Evolutionary conservation across 2,113 vertebrate genomes (phyloP).

Genomic region (Anolis sagrei): DNA sequence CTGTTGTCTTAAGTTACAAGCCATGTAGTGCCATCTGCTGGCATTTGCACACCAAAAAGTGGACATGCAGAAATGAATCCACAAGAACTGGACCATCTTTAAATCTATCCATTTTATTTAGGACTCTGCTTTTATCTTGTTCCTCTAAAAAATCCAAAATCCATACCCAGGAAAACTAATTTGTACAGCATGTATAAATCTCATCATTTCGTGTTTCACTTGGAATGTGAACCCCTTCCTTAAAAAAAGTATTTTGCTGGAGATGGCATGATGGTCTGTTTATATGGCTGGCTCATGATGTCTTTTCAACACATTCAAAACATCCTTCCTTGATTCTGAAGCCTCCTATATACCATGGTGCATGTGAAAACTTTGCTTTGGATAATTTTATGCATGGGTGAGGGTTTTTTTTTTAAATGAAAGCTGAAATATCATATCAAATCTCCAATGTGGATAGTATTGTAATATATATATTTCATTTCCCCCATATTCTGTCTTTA

Average conservation of each 20-base stretch:
- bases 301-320: background rate
- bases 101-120: background rate
- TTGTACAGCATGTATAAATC: background rate
- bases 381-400: background rate
- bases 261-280: background rate
- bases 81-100: background rate
- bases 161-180: background rate
- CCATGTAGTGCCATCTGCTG: constrained; percentile 39
- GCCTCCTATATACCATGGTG: background rate
- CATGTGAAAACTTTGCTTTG: background rate
- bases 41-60: constrained; percentile 4
- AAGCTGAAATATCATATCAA: background rate
- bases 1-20: constrained; percentile 14
- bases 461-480: background rate
- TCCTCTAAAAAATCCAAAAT: background rate
- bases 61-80: background rate
- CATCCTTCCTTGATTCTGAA: background rate
- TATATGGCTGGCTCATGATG: background rate
- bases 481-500: background rate
- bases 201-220: background rate
- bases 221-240: background rate
- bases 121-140: background rate
- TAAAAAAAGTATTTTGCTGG: background rate
- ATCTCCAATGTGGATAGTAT: background rate
- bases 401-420: background rate